Evolutionary conservation across 2,888 invertebrate genomes (phyloP).

Genomic region (Stenchaetothrips biformis): DNA sequence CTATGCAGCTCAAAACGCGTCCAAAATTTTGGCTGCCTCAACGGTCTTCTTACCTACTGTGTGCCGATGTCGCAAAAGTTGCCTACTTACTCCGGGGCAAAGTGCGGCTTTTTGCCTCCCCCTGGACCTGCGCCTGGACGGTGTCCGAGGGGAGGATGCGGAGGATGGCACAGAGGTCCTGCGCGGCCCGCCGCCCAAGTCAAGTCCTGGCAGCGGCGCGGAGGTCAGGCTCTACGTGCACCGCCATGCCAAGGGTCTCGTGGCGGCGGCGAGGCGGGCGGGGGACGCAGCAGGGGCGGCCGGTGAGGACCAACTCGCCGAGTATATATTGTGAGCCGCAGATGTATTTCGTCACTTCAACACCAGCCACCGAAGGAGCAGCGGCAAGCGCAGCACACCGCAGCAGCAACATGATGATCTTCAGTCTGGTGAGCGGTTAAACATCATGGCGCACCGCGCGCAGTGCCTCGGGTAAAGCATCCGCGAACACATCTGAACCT

Average conservation of each 20-base stretch:
- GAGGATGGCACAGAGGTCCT: too few species aligned
- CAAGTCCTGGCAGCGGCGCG: slow-evolving; percentile 12
- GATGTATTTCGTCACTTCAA: slow-evolving; percentile 19
- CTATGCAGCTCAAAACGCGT: too few species aligned
- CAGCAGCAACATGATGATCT: slow-evolving; percentile 2
- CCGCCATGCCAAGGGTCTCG: background rate
- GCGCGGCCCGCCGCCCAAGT: too few species aligned
- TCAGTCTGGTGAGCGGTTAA: slow-evolving; percentile 6
- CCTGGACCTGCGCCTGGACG: too few species aligned
- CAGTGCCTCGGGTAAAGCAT: too few species aligned
- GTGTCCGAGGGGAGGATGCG: too few species aligned
- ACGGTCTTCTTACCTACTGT: too few species aligned
- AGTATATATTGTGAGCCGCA: slow-evolving; percentile 13
- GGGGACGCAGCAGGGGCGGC: background rate
- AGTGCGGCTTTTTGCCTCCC: too few species aligned
- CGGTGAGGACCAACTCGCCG: background rate
- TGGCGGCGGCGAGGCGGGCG: background rate
- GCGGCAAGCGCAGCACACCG: background rate
- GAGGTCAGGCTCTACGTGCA: slow-evolving; percentile 20
- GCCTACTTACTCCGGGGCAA: too few species aligned
- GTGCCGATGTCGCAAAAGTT: too few species aligned
- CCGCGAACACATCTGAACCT: too few species aligned
- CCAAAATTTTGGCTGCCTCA: too few species aligned
- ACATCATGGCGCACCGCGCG: background rate
- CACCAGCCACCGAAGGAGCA: slow-evolving; percentile 14